Evolutionary conservation across 1,140 invertebrate genomes (phyloP), one percentile per base, ranked within the genome.

Genomic region (Arion vulgaris): DNA sequence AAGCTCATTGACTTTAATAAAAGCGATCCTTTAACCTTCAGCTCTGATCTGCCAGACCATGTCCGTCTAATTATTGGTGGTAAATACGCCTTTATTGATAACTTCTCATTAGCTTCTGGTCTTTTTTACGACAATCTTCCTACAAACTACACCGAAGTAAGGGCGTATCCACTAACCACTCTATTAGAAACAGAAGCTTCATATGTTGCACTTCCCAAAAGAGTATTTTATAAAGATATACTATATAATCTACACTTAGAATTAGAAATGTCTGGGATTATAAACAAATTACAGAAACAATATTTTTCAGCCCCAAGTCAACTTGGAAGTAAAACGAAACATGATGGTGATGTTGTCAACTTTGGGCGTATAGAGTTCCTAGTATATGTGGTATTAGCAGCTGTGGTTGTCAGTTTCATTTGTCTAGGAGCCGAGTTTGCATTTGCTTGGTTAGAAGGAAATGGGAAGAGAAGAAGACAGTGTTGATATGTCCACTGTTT

Each of bases 21-120:
- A 53, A 75, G 32, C 32, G 73, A 75, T 7, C 73, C 45, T 7
- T 45, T 49, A 26, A 75, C 73, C 15, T 75, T 75, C 45, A 75
- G 45, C 23, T 34, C n/a, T 2, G 45, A 49, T 15, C 15, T 75
- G n/a, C 1, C 4, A 9, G 38, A 34, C 32, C 73, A 75, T 28
- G 28, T 45, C 32, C 39, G 34, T 2, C 9, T 19, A 7, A 28
- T 75, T 26, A 13, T 75, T 0, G 5, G 2, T 26, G 45, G 73
- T 11, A 4, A 15, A 19, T 75, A 75, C 45, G 73, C 73, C 26
- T 51, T 49, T 26, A 75, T 75, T 32, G 32, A 34, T 23, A 34
- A 75, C n/a, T 45, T 49, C 13, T 49, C 39, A 1, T 15, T 75
- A 26, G 73, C 38, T 17, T 75, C 41, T 2, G 32, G 38, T 9